phyloP scores from a whole-genome alignment of 2,113 vertebrate genomes.

The Patagioenas fasciata region DNA sequence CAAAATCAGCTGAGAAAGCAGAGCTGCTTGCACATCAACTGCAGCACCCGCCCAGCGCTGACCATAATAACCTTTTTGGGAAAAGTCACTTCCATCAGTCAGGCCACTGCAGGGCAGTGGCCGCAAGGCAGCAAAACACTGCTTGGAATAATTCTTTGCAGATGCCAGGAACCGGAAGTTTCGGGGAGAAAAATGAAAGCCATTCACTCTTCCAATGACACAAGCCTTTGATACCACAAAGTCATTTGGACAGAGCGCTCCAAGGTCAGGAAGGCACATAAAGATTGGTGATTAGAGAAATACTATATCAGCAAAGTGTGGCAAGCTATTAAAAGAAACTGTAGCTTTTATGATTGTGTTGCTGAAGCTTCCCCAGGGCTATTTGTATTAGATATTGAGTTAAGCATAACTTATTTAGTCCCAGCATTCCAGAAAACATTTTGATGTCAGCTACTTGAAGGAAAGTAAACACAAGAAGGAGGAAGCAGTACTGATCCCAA shows the following conservation, averaged over 20 bases:
- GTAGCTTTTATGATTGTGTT: conserved; percentile 84
- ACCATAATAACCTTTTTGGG: conserved; percentile 80
- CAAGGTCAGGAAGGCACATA: conserved; percentile 85
- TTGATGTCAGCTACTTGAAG: conserved; percentile 86
- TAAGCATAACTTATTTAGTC: conserved; percentile 90
- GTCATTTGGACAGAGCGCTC: conserved; percentile 78
- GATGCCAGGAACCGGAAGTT: conserved; percentile 87
- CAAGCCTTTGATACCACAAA: conserved; percentile 82
- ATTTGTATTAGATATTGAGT: conserved; percentile 90
- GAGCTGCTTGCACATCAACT: conserved; percentile 32
- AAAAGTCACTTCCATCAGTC: conserved; percentile 81
- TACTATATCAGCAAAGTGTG: conserved; percentile 87
- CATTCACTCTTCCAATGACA: conserved; percentile 86
- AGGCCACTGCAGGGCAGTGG: conserved; percentile 75
- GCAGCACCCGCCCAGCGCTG: conserved; percentile 62
- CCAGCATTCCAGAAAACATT: conserved; percentile 85
- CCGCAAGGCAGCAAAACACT: conserved; percentile 81
- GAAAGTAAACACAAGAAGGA: conserved; percentile 84
- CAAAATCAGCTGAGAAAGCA: conserved; percentile 69
- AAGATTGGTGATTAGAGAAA: conserved; percentile 88
- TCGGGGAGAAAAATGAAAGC: conserved; percentile 86
- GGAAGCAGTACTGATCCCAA: conserved; percentile 81
- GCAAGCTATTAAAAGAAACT: conserved; percentile 85
- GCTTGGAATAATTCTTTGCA: conserved; percentile 85
- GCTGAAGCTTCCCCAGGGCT: conserved; percentile 80